phyloP scores from a whole-genome alignment of 2,113 vertebrate species.

The Serinus canaria region DNA sequence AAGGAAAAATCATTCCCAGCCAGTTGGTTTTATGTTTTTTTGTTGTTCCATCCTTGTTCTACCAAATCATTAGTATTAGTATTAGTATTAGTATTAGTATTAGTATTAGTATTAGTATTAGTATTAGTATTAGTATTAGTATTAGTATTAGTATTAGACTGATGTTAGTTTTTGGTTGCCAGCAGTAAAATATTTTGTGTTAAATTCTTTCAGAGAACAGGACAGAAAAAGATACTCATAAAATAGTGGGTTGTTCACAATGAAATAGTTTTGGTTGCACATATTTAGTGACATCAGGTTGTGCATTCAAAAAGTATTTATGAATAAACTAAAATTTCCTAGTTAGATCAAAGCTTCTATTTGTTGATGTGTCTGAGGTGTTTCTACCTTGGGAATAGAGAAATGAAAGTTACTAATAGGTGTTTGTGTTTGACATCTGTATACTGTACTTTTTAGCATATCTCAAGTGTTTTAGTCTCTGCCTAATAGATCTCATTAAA shows the following conservation, averaged over 20 bases:
- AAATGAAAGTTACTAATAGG: constrained; percentile 73
- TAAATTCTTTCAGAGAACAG: neutral
- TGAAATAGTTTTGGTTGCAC: neutral
- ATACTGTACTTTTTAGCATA: constrained; percentile 76
- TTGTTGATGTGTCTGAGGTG: constrained; percentile 2
- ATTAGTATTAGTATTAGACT: neutral
- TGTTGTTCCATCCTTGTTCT: neutral
- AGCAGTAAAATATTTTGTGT: neutral
- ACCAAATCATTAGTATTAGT: neutral
- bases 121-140: neutral
- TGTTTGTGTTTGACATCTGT: constrained; percentile 75
- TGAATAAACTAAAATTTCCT: constrained; percentile 50
- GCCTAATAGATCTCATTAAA: constrained; percentile 81
- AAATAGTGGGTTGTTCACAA: neutral
- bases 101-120: neutral
- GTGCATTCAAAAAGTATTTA: constrained; percentile 23
- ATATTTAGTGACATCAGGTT: neutral
- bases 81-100: neutral
- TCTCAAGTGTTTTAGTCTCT: constrained; percentile 72
- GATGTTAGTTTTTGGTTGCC: neutral
- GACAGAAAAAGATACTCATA: neutral
- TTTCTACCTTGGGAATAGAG: constrained; percentile 35
- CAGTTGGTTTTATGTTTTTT: neutral
- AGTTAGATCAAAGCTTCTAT: constrained; percentile 37
- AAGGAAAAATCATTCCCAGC: neutral